Base-by-base conservation (phyloP, 35 echinoderm and acorn worm species). In the Ophiothrix spiculata region DNA sequence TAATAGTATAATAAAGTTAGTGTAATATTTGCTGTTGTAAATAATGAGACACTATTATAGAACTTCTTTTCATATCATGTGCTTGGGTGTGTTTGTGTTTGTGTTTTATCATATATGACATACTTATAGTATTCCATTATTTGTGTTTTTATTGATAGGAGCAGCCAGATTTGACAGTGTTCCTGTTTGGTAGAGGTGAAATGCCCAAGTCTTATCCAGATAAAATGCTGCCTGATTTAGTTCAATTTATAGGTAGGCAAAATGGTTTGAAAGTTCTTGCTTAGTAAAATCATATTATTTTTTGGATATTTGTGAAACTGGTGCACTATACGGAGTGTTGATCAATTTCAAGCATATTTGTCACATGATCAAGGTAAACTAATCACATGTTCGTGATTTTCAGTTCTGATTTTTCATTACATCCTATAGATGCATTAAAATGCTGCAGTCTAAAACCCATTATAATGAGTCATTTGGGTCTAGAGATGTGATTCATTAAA, bases 201-300 rank as follows among this genome's bases (percentile, higher is more conserved):
- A 19, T 84, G 17, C 49, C 81, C 0, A 60, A 39, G 32, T 60
- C 56, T 0, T 34, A 64, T 32, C 81, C 45, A 21, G 15, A 33
- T 2, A 84, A 84, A 63, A 28, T 32, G 15, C 54, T 64, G 36
- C 81, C 81, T 25, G 81, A 84, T 35, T 37, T 54, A 19, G 81
- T 84, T 13, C 17, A 84, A 15, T 64, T 84, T 54, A 84, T 84
- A 54, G 63, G 81, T 84, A 37, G 39, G 81, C 39, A 15, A 16
- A 2, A 17, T 29, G 4, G 0, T 6, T 6, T 4, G 32, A 6
- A 6, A 0, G 0, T 69, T 1, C 12, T 69, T 25, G 23, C 32
- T 69, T 69, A 1, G 23, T 69, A 0, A 69, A 69, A 25, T 69
- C 12, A 4, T 69, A 13, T 4, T 25, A 69, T 25, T 69, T 1